Evolutionary conservation across 1,140 invertebrate species (phyloP).

Genomic region (Macrosteles quadrilineatus): DNA sequence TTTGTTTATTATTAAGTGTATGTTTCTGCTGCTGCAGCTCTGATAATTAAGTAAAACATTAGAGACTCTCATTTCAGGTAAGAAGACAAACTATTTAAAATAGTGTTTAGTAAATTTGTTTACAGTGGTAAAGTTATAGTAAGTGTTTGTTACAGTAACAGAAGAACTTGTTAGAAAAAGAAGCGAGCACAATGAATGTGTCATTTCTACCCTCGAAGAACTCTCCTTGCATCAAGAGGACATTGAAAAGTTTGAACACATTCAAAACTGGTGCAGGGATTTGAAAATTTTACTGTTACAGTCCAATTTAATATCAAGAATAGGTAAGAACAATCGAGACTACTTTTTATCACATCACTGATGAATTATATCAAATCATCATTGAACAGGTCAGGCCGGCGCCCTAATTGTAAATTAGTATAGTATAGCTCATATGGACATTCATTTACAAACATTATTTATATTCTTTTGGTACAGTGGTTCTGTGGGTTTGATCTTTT

Average conservation of each 20-base stretch:
- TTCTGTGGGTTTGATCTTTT: too few relatives aligned
- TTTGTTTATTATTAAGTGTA: too few relatives aligned
- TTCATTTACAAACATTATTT: too few relatives aligned
- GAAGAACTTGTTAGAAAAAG: conserved; percentile 83
- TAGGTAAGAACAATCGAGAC: conserved; percentile 52
- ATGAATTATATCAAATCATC: not conserved
- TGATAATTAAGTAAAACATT: too few relatives aligned
- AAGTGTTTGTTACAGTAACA: conserved; percentile 61
- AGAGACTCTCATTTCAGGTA: too few relatives aligned
- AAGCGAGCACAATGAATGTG: conserved; percentile 90
- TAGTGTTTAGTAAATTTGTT: not conserved
- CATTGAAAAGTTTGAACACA: conserved; percentile 86
- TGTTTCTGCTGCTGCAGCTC: too few relatives aligned
- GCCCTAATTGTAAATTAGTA: too few relatives aligned
- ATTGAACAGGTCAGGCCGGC: too few relatives aligned
- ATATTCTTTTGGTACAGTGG: too few relatives aligned
- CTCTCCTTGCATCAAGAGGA: conserved; percentile 92
- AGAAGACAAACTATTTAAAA: too few relatives aligned
- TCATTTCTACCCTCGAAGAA: conserved; percentile 88
- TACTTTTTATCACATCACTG: conserved; percentile 29
- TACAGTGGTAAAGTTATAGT: too few relatives aligned
- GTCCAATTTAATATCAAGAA: conserved; percentile 81
- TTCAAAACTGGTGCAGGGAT: conserved; percentile 87
- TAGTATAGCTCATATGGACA: too few relatives aligned
- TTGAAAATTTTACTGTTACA: conserved; percentile 90